Conservation (phyloP, 2,797 vertebrate genomes). For the Semotilus atromaculatus region DNA sequence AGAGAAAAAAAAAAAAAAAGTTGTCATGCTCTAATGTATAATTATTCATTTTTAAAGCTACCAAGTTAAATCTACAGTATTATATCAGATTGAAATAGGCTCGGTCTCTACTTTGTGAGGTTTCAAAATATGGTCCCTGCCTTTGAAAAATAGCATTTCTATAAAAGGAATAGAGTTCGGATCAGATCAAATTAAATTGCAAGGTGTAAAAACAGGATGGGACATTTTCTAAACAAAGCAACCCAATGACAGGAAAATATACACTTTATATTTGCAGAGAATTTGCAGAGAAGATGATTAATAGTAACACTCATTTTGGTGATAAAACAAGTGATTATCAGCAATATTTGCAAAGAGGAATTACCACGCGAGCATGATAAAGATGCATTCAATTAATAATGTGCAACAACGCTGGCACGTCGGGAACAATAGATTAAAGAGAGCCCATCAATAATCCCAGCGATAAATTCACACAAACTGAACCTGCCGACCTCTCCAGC, state of each 20-base stretch:
- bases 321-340: constrained; percentile 15
- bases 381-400: not conserved
- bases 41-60: constrained; percentile 13
- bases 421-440: not conserved
- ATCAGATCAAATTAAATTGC: not conserved
- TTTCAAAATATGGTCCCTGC: not conserved
- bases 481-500: not conserved
- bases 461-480: not conserved
- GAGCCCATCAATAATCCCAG: constrained; percentile 4
- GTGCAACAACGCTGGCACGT: not conserved
- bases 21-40: not conserved
- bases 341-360: not conserved
- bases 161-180: not conserved
- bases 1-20: not conserved
- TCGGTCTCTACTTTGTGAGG: not conserved
- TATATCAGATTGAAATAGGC: constrained; percentile 1
- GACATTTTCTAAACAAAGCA: not conserved
- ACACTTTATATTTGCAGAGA: too few species aligned
- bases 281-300: not conserved
- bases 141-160: not conserved
- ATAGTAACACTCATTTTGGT: not conserved
- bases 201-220: not conserved
- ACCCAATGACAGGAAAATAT: not conserved
- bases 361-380: not conserved
- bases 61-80: not conserved